phyloP scores from a whole-genome alignment of 2,113 vertebrate genomes.

The Gymnarchus niloticus region DNA sequence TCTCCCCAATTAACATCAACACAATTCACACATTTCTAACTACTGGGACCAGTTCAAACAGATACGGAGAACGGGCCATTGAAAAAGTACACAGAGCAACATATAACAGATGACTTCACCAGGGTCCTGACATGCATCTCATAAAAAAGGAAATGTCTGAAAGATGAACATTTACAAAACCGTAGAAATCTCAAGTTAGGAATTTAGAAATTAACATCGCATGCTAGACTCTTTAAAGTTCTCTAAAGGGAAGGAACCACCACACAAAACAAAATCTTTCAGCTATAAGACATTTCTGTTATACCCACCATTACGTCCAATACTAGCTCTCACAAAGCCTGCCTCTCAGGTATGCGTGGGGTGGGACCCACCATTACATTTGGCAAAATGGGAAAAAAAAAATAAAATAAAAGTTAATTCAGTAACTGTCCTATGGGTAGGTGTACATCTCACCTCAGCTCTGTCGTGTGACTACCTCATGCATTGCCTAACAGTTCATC shows the following conservation, averaged over 20 bases:
- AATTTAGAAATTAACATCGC: neutral
- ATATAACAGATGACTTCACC: neutral
- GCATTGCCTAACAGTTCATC: slow-evolving; percentile 18
- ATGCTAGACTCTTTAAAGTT: neutral
- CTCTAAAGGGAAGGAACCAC: neutral
- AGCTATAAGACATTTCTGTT: neutral
- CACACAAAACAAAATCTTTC: neutral
- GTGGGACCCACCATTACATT: neutral
- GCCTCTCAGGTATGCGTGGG: neutral
- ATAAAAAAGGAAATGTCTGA: neutral
- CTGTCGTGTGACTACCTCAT: neutral
- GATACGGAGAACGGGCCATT: neutral
- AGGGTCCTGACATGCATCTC: neutral
- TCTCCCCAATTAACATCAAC: neutral
- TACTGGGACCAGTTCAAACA: neutral
- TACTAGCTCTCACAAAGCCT: neutral
- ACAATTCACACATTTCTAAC: neutral
- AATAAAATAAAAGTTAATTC: neutral
- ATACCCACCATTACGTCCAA: neutral
- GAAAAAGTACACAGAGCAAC: neutral
- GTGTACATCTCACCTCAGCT: neutral
- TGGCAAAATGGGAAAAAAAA: neutral
- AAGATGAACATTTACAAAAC: slow-evolving; percentile 2
- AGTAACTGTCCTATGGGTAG: neutral
- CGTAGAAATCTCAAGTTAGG: neutral